A percentile compares a stretch with the other conserved stretches of the same genome.
These are phyloP conservation scores for Coelopa frigida DNA, from an alignment of 1,140 invertebrate species.

Conservation along the genomic window DNA sequence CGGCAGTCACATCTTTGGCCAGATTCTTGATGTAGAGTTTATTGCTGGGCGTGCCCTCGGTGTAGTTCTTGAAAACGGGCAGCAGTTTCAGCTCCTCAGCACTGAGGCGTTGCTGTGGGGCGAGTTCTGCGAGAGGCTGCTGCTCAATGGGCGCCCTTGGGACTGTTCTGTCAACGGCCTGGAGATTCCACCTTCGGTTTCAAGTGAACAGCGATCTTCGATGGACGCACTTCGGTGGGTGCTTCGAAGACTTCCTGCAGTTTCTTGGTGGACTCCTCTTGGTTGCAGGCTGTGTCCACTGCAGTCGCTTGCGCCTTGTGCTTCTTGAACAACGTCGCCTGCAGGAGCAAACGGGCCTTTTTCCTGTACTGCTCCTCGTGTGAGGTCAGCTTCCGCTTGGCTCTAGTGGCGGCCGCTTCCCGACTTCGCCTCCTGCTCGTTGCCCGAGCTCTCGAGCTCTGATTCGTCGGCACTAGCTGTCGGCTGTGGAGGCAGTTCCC, in stretches of 20 bases:
- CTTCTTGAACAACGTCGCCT: neutral
- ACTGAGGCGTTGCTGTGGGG: conserved; percentile 62
- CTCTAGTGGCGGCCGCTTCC: neutral
- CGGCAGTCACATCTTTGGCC: conserved; percentile 65
- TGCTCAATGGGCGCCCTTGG: neutral
- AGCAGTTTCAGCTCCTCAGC: conserved; percentile 66
- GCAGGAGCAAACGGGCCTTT: conserved; percentile 8
- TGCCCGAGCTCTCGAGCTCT: conserved; percentile 13
- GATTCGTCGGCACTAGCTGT: neutral
- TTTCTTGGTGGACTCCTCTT: neutral
- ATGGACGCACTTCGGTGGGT: neutral
- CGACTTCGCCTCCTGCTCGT: neutral
- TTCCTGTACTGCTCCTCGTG: conserved; percentile 10
- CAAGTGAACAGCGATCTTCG: conserved; percentile 3
- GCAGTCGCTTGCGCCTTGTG: neutral
- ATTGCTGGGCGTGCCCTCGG: conserved; percentile 68
- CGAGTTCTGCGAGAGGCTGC: conserved; percentile 49
- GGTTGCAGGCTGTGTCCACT: neutral
- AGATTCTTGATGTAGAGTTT: conserved; percentile 91
- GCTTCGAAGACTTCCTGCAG: conserved; percentile 6
- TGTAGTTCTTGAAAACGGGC: conserved; percentile 82
- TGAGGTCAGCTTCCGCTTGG: conserved; percentile 3
- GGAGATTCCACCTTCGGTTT: neutral
- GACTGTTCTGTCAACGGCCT: no score
- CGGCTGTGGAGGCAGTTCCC: neutral